phyloP scores from a whole-genome alignment of 2,113 vertebrate species.

The Ceratotherium simum region DNA sequence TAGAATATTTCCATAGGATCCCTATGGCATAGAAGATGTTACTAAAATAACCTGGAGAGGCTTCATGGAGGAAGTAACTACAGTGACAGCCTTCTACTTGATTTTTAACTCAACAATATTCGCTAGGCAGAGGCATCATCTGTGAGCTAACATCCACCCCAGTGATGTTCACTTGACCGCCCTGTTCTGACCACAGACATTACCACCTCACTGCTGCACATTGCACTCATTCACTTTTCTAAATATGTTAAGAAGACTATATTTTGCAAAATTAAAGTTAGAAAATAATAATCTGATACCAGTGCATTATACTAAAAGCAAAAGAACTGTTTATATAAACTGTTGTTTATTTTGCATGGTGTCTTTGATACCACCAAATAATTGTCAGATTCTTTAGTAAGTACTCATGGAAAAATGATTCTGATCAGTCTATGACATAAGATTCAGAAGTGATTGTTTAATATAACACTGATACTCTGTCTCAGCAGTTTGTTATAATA shows the following conservation, averaged over 20 bases:
- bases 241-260: neutral
- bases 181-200: neutral
- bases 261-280: neutral
- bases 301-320: neutral
- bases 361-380: neutral
- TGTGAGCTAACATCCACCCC: neutral
- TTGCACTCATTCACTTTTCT: neutral
- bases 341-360: neutral
- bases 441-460: neutral
- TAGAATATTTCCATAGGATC: neutral
- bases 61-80: neutral
- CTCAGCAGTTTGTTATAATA: neutral
- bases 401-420: neutral
- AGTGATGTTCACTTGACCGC: neutral
- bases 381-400: neutral
- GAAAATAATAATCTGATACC: neutral
- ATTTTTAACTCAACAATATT: neutral
- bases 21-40: neutral
- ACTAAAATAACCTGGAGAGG: neutral
- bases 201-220: neutral
- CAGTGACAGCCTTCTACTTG: neutral
- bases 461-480: neutral
- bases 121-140: neutral
- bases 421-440: neutral
- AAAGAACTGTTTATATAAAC: neutral